A percentile compares a stretch with the other conserved stretches of the same genome.
phyloP scores from a whole-genome alignment of 2,113 vertebrate genomes.

The Oceanites oceanicus region DNA sequence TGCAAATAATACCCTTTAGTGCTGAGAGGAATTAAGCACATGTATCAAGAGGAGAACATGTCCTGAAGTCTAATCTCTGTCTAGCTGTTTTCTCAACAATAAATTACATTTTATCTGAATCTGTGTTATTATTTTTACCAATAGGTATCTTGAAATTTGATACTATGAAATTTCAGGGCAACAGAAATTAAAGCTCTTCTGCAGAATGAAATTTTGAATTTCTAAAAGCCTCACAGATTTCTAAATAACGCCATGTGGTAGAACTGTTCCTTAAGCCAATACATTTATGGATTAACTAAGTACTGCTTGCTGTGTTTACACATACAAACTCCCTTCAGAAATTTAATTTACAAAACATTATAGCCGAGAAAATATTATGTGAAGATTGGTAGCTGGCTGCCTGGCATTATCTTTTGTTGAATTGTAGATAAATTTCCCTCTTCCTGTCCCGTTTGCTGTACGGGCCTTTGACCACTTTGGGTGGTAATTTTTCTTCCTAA shows the following conservation, averaged over 20 bases:
- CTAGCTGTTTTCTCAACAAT: background rate
- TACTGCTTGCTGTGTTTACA: background rate
- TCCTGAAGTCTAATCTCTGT: background rate
- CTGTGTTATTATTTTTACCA: background rate
- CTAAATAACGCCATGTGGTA: background rate
- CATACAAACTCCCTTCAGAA: background rate
- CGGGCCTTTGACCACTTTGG: background rate
- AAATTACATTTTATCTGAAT: background rate
- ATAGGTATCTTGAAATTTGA: background rate
- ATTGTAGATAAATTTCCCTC: background rate
- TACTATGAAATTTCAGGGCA: background rate
- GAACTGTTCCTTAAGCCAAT: background rate
- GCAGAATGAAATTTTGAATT: background rate
- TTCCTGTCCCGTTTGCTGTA: background rate
- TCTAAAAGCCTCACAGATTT: background rate
- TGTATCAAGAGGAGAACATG: background rate
- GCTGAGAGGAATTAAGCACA: background rate
- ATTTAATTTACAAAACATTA: background rate
- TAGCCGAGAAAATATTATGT: background rate
- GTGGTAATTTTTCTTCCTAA: background rate
- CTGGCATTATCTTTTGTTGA: background rate
- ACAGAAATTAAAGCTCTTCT: background rate
- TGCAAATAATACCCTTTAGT: constrained; percentile 22
- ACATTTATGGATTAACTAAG: background rate
- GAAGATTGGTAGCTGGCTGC: background rate